Evolutionary conservation across 2,113 vertebrate species (phyloP), one percentile per base, ranked within the genome.

Genomic region (Corythornis cristatus): DNA sequence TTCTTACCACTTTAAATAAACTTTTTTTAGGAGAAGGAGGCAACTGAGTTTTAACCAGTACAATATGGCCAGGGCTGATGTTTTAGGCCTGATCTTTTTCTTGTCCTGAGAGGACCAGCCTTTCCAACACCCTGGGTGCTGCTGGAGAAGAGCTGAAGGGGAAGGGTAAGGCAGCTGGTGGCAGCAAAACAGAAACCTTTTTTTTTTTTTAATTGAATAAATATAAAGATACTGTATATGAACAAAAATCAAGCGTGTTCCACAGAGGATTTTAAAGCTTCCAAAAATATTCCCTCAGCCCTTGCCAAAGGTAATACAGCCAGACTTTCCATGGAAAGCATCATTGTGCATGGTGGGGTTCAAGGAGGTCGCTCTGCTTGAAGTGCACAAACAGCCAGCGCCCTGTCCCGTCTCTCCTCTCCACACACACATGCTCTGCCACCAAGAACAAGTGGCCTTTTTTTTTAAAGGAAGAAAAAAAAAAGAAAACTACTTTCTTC

Each of bases 331-430:
- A 90, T 74, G 86, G 93, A 96, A 96, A 93, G 87, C 91, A 88
- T 91, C 89, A 80, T 90, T 95, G 95, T 90, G 83, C 88, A 57
- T 4, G 43, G 70, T 70, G 93, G 85, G 93, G 94, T 79, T 94
- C 88, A 54, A 88, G 93, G 89, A 93, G 91, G 93, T 94, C 67
- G 81, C 94, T 85, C 92, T 83, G 91, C 88, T 94, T 93, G 86
- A 96, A 97, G 95, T 79, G 90, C 93, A 93, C 95, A 93, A 95
- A 96, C 95, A 96, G 91, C 95, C 93, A 86, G 94, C 67, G 70
- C 92, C 83, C 79, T 88, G 74, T 88, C 80, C 88, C 2, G 28
- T 60, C 92, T 83, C 78, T 79, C 72, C 85, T 67, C 81, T 80
- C 48, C 60, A n/a, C 83, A 87, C 82, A 90, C 76, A 90, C 72